Conservation (phyloP, 2,888 invertebrate species). For the Cryptosula pallasiana region DNA sequence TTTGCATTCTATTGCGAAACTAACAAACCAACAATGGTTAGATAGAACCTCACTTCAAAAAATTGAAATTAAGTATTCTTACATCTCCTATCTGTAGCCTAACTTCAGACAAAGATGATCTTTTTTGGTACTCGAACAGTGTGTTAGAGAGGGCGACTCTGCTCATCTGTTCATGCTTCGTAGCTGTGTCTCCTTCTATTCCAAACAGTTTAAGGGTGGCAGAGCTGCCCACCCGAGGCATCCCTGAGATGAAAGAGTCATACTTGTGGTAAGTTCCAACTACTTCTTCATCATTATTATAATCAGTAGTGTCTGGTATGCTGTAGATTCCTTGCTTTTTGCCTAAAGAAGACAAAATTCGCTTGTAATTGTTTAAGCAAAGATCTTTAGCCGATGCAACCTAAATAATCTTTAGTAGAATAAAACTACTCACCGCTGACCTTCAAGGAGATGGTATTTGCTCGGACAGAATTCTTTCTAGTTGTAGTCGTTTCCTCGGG, state of each 20-base stretch:
- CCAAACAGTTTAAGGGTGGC: background rate
- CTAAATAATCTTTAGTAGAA: no score
- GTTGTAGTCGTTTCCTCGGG: background rate
- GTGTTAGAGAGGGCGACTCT: background rate
- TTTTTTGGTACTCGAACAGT: background rate
- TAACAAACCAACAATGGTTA: no score
- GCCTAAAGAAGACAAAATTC: background rate
- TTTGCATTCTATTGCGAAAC: no score
- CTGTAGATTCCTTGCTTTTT: slow-evolving; percentile 17
- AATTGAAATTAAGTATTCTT: no score
- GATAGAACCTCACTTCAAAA: no score
- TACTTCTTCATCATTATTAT: background rate
- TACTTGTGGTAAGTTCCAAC: background rate
- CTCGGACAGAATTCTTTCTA: background rate
- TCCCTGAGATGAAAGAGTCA: background rate
- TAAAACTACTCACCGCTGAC: no score
- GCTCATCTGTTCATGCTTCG: background rate
- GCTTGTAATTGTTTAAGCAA: background rate
- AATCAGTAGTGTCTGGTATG: background rate
- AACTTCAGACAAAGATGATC: no score
- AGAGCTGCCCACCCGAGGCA: background rate
- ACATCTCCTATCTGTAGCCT: no score
- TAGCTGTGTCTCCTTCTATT: background rate
- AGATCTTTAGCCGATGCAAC: no score
- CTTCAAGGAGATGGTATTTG: background rate